These are phyloP conservation scores for Aythya baeri DNA, from an alignment of 2,113 vertebrate species.

Conservation along the genomic window DNA sequence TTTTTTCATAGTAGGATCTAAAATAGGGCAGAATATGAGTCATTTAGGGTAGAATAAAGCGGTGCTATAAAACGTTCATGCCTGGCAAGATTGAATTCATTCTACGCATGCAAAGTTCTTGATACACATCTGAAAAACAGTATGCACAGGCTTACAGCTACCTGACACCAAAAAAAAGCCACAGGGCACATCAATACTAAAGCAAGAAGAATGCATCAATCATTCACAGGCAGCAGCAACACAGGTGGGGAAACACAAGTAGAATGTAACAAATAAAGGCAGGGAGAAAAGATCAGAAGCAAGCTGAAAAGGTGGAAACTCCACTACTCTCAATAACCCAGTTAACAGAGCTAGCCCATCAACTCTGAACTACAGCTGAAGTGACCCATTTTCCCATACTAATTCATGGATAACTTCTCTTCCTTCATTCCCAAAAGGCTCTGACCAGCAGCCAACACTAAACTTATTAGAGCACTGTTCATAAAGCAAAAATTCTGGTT, in stretches of 20 bases:
- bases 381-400: neutral
- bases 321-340: neutral
- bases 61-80: neutral
- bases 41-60: neutral
- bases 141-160: neutral
- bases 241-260: neutral
- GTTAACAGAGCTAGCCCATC: neutral
- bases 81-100: neutral
- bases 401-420: neutral
- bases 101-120: neutral
- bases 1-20: slow-evolving; percentile 87
- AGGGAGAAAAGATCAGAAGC: neutral
- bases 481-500: neutral
- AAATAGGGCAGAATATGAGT: slow-evolving; percentile 54
- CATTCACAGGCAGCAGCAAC: neutral
- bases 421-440: neutral
- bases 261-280: neutral
- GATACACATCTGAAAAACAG: neutral
- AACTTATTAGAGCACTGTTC: neutral
- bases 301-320: neutral
- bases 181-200: neutral
- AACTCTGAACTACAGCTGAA: neutral
- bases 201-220: neutral
- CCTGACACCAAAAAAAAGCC: neutral
- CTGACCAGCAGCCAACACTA: neutral